Base-by-base conservation (phyloP, 1,140 invertebrate species). In the Nephotettix cincticeps region DNA sequence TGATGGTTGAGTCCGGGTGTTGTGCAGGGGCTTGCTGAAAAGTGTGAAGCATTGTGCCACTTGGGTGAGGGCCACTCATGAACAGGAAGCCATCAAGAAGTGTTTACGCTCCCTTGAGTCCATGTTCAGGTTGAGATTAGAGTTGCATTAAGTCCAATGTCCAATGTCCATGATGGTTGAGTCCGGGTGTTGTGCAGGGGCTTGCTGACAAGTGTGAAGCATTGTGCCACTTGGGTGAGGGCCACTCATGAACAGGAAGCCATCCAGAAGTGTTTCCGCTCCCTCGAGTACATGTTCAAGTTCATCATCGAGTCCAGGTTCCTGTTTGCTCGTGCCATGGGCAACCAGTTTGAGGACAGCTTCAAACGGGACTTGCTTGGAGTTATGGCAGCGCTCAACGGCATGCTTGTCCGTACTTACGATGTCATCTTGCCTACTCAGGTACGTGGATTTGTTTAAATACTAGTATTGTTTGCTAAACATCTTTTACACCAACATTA, bases 261-360 rank as follows among this genome's bases (percentile, higher is more conserved):
- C 0, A 94, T 96, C 47, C 89, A 94, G 75, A 95, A 94, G 76
- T 96, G 94, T 78, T 95, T 96, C 71, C 88, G 91, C 64, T 95
- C 95, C 0, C 83, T 98, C 9, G 95, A 97, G 79, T 97, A 96
- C 73, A 94, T 99, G 75, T 96, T 98, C 81, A 95, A 98, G 76
- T 90, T 99, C 74, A 93, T 98, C 4, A 95, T 99, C 14, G 93
- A 96, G 74, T 98, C 96, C 30, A 85, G 96, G 27, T 79, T 93
- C 19, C 80, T 98, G 1, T 98, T 97, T 85, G 89, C 94, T 0
- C 85, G 92, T 19, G 94, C 94, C 0, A 96, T 92, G 0, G 92
- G 93, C 1, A 92, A 92, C 0, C 90, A 94, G 77, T 93, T 92
- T 75, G 93, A 95, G 78, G 94, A 96, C 76, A 92, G 88, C 71